phyloP scores from a whole-genome alignment of 2,888 invertebrate genomes.

The Acrobasis repandana region DNA sequence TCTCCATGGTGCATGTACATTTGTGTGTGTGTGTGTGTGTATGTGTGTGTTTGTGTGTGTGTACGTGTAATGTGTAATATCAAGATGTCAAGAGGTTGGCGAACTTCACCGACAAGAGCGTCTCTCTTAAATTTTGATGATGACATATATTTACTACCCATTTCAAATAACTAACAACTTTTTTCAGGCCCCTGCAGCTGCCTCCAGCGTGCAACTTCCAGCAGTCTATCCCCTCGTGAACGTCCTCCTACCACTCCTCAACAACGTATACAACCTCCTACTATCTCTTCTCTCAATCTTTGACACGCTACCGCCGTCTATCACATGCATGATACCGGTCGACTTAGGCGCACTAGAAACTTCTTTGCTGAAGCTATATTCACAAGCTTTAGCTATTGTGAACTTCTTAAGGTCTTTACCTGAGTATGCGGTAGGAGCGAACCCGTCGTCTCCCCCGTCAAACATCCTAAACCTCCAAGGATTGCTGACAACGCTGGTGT shows the following conservation, averaged over 20 bases:
- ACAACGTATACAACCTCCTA: constrained; percentile 76
- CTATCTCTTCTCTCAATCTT: constrained; percentile 73
- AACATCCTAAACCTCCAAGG: constrained; percentile 58
- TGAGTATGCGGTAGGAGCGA: constrained; percentile 68
- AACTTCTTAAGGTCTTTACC: constrained; percentile 67
- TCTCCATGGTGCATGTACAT: too few species aligned
- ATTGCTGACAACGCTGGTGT: constrained; percentile 55
- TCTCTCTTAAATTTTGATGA: too few species aligned
- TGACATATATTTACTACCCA: too few species aligned
- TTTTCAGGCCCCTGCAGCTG: constrained; percentile 63
- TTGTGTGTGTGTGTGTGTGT: too few species aligned
- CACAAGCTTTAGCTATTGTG: constrained; percentile 72
- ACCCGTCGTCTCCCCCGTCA: constrained; percentile 57
- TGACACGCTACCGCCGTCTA: constrained; percentile 68
- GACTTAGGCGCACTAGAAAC: constrained; percentile 72
- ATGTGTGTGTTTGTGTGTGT: too few species aligned
- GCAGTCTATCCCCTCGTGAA: constrained; percentile 75
- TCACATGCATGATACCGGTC: constrained; percentile 69
- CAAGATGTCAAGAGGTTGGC: too few species aligned
- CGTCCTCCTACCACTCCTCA: constrained; percentile 68
- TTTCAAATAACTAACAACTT: too few species aligned
- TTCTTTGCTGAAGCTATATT: constrained; percentile 67
- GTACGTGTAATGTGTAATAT: too few species aligned
- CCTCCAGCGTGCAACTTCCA: constrained; percentile 63
- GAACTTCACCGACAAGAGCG: too few species aligned